phyloP scores from a whole-genome alignment of 2,113 vertebrate species.

The Cephalopterus ornatus region DNA sequence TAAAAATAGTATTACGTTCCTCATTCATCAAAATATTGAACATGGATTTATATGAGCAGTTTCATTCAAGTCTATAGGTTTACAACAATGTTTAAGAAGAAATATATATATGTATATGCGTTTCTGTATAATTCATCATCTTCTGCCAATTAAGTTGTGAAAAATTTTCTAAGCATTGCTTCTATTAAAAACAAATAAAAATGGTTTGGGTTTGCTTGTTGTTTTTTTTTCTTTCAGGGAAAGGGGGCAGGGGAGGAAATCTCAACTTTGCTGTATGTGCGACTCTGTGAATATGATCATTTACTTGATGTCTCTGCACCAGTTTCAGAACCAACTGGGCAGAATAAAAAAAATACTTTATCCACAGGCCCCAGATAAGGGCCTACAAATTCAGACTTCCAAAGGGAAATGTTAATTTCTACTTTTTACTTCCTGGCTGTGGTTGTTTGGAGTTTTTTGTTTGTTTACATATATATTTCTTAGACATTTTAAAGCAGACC shows the following conservation, averaged over 20 bases:
- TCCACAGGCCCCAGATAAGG: neutral
- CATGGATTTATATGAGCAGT: neutral
- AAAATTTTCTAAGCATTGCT: neutral
- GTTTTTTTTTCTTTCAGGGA: neutral
- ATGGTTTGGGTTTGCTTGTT: neutral
- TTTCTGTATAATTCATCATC: neutral
- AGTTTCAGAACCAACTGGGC: neutral
- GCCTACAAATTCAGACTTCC: neutral
- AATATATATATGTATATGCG: neutral
- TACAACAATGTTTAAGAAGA: neutral
- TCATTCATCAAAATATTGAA: neutral
- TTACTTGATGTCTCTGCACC: neutral
- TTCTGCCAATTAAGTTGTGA: neutral
- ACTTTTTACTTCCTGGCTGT: neutral
- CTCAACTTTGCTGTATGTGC: neutral
- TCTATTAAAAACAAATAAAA: neutral
- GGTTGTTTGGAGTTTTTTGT: neutral
- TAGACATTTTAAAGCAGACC: neutral
- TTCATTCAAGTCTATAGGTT: neutral
- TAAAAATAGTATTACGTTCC: neutral
- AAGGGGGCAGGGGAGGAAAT: accelerated
- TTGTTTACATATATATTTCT: no score
- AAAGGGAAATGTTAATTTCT: neutral
- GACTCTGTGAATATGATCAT: accelerated
- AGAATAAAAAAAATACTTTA: neutral